A percentile compares a stretch with the other conserved stretches of the same genome.
Evolutionary conservation across 2,797 vertebrate genomes (phyloP).

Genomic region (Numenius phaeopus): DNA sequence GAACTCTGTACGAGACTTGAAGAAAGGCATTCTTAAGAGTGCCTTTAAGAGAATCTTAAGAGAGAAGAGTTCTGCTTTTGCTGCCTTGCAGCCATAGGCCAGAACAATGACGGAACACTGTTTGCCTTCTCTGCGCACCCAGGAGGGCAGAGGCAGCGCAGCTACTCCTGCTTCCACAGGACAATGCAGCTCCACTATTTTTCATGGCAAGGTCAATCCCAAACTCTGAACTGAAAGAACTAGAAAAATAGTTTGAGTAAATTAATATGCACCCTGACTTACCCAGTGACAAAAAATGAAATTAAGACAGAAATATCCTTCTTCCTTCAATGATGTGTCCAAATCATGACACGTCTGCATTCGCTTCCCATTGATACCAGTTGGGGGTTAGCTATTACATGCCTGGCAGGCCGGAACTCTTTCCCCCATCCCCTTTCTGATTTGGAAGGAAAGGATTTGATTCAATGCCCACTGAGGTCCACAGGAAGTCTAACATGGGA

Average conservation of each 20-base stretch:
- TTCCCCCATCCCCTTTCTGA: background rate
- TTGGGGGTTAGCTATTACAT: background rate
- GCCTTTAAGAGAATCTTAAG: background rate
- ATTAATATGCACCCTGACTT: background rate
- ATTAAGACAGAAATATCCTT: background rate
- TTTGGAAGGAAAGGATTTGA: background rate
- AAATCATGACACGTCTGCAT: background rate
- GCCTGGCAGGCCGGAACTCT: background rate
- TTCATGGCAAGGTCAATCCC: background rate
- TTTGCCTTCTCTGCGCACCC: background rate
- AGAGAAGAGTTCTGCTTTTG: background rate
- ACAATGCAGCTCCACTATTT: background rate
- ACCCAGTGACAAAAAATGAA: background rate
- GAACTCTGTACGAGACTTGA: background rate
- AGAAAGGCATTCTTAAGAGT: background rate
- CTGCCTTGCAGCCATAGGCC: background rate
- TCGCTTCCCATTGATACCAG: background rate
- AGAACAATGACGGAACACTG: background rate
- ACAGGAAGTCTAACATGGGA: background rate
- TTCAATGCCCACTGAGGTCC: background rate
- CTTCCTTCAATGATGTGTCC: background rate
- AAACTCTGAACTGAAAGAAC: background rate
- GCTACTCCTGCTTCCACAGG: background rate
- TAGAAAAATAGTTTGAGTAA: background rate
- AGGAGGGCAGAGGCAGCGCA: background rate